Conservation (phyloP, 1,140 invertebrate species). For the Drosophila takahashii region DNA sequence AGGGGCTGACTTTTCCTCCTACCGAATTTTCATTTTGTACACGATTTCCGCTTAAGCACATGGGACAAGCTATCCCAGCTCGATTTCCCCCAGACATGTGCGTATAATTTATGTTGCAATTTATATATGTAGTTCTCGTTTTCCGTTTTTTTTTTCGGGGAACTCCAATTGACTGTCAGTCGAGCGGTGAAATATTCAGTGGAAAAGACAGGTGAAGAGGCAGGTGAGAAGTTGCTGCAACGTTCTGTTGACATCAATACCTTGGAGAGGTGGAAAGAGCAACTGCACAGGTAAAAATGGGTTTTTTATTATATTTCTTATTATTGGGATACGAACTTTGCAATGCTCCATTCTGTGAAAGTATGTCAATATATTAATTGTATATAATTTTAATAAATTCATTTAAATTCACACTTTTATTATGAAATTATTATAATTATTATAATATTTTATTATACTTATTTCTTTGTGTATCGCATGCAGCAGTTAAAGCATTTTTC, state of each 20-base stretch:
- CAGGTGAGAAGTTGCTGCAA: constrained; percentile 46
- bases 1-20: constrained; percentile 1
- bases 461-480: neutral
- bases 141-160: neutral
- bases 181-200: constrained; percentile 14
- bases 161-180: constrained; percentile 68
- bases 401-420: no score
- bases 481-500: constrained; percentile 30
- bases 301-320: neutral
- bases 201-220: constrained; percentile 6
- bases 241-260: constrained; percentile 76
- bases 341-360: no score
- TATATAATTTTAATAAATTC: no score
- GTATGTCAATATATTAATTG: no score
- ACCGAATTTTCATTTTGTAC: constrained; percentile 59
- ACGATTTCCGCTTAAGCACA: constrained; percentile 77
- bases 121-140: constrained; percentile 60
- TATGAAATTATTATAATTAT: no score
- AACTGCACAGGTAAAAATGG: constrained; percentile 7
- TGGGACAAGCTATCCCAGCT: constrained; percentile 21
- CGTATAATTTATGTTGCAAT: constrained; percentile 77
- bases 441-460: neutral
- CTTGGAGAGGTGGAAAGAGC: constrained; percentile 32
- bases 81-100: constrained; percentile 36
- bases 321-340: neutral